A percentile compares a stretch with the other conserved stretches of the same genome.
phyloP scores from a whole-genome alignment of 2,113 vertebrate species.

The Arvicanthis niloticus region DNA sequence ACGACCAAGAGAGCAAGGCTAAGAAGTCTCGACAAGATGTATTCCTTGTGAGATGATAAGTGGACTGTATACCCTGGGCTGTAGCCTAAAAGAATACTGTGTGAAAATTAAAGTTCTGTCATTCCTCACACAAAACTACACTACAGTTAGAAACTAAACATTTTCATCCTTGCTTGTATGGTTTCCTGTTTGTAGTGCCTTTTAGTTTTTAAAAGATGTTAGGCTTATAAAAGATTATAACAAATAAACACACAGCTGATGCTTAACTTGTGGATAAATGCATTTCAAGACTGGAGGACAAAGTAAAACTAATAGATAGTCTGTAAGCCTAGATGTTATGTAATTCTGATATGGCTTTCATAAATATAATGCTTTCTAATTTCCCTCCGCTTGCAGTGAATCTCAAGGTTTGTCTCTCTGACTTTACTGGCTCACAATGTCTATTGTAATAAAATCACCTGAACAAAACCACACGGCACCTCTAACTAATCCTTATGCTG shows the following conservation, averaged over 20 bases:
- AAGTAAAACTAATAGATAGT: neutral
- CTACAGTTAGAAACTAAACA: neutral
- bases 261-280: neutral
- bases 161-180: conserved; percentile 48
- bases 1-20: conserved; percentile 28
- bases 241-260: conserved; percentile 27
- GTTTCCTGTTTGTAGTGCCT: neutral
- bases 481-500: conserved; percentile 17
- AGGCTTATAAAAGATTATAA: conserved; percentile 23
- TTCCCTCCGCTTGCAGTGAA: conserved; percentile 34
- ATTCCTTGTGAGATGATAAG: conserved; percentile 11
- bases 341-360: conserved; percentile 34
- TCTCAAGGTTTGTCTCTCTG: neutral
- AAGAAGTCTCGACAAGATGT: conserved; percentile 14
- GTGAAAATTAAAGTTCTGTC: neutral
- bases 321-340: conserved; percentile 11
- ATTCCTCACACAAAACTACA: neutral
- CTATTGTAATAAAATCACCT: conserved; percentile 38
- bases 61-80: neutral
- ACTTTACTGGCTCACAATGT: conserved; percentile 9
- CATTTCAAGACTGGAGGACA: neutral
- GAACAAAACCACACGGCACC: neutral
- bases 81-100: conserved; percentile 33
- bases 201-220: conserved; percentile 9
- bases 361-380: conserved; percentile 4